These are phyloP conservation scores for Suillia variegata DNA, from an alignment of 2,888 invertebrate species.

Conservation along the genomic window DNA sequence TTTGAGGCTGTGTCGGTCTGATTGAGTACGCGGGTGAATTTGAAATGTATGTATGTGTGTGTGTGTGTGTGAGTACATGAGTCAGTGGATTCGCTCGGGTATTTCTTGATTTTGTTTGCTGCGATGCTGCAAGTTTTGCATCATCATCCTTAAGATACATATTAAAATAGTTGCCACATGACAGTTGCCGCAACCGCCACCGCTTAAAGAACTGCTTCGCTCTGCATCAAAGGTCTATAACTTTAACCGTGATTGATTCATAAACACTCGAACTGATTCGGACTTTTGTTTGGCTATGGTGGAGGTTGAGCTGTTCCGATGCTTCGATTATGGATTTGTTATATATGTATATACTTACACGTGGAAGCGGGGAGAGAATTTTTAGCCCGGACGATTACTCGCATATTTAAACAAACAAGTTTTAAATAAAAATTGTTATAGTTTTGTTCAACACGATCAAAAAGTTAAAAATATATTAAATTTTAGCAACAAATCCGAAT, in stretches of 20 bases:
- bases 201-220: slow-evolving; percentile 29
- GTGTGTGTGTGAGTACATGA: slow-evolving; percentile 43
- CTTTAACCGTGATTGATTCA: background rate
- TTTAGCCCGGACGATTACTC: slow-evolving; percentile 1
- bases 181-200: background rate
- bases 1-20: background rate
- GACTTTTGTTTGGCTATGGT: background rate
- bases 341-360: no score
- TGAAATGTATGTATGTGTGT: slow-evolving; percentile 9
- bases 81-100: background rate
- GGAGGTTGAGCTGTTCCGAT: background rate
- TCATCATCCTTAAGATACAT: slow-evolving; percentile 29
- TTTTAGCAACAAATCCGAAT: no score
- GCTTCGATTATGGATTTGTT: no score
- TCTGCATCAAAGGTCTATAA: slow-evolving; percentile 40
- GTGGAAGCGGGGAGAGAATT: no score
- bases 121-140: slow-evolving; percentile 24
- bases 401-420: background rate
- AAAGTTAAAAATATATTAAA: no score
- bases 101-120: background rate
- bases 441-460: background rate
- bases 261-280: slow-evolving; percentile 5
- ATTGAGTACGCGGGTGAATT: background rate
- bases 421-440: background rate
- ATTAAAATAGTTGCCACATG: slow-evolving; percentile 6